Evolutionary conservation across 2,888 invertebrate species (phyloP).

Genomic region (Desoria tigrina): DNA sequence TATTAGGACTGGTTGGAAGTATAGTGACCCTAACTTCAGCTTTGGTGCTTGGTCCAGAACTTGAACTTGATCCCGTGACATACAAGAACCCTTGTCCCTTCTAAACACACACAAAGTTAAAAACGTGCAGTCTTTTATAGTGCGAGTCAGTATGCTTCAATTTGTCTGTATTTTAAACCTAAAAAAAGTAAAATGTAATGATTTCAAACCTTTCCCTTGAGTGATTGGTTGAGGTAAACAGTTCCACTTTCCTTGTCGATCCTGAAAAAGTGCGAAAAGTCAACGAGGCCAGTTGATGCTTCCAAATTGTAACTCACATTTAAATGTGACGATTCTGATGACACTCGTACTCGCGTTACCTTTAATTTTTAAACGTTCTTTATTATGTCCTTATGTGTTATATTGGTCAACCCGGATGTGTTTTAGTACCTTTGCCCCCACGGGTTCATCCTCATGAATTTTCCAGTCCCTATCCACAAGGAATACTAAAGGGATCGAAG

Average conservation of each 20-base stretch:
- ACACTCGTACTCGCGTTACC: conserved; percentile 9
- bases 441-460: conserved; percentile 68
- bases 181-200: not conserved
- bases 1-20: not conserved
- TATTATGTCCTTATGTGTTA: too few species aligned
- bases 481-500: not conserved
- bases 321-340: conserved; percentile 13
- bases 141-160: too few species aligned
- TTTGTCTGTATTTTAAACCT: conserved; percentile 15
- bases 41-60: not conserved
- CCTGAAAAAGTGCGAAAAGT: not conserved
- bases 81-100: not conserved
- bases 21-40: not conserved
- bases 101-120: not conserved
- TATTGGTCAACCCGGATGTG: conserved; percentile 56
- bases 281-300: conserved; percentile 2
- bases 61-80: not conserved
- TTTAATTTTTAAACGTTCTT: conserved; percentile 16
- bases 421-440: conserved; percentile 64
- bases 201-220: not conserved
- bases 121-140: not conserved
- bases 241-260: not conserved
- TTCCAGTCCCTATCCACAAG: conserved; percentile 62
- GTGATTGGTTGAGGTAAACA: not conserved
- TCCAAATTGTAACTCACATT: conserved; percentile 26